Base-by-base conservation (phyloP, 2,113 vertebrate species). In the Abramis brama region DNA sequence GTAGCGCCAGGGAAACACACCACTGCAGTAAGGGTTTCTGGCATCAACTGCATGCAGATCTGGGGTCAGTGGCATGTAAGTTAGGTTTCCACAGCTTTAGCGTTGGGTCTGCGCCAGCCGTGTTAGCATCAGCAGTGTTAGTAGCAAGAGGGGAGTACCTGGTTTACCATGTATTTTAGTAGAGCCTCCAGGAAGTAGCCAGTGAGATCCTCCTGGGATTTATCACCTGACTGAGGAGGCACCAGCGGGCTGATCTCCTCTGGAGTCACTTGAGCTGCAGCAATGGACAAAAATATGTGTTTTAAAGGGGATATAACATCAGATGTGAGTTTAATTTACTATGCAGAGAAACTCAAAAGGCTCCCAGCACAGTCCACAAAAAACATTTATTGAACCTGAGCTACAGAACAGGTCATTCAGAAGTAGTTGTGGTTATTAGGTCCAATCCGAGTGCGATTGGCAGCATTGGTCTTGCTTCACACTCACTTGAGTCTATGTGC, bases 101-200 rank as follows among this genome's bases (percentile, higher is more conserved):
- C 8, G 39, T 68, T 12, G 25, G 50, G 59, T 78, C 83, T 27
- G 45, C 6, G 21, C 76, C 76, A 84, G 33, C 23, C 70, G 13
- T 25, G 68, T 85, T 79, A 36, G 84, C 89, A 86, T 93, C 91
- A 94, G 90, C 79, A 57, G 76, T 91, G 93, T 95, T 95, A 95
- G 94, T 93, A 91, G 85, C 85, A 92, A 79, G 30, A 85, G 86
- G 86, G 89, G 93, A 92, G 85, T 97, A 99, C 98, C 98, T 99
- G 98, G 96, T 98, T 99, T 95, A 99, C 98, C 95, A 99, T 97
- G 89, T 99, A 99, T 95, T 99, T 99, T 92, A 99, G 96, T 90
- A 99, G 95, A 84, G 97, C 98, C 95, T 99, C 98, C 86, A 99
- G 94, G 93, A 99, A 99, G 92, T 97, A 99, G 88, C 97, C 98